phyloP scores from a whole-genome alignment of 2,797 vertebrate species.

The Silurus aristotelis region DNA sequence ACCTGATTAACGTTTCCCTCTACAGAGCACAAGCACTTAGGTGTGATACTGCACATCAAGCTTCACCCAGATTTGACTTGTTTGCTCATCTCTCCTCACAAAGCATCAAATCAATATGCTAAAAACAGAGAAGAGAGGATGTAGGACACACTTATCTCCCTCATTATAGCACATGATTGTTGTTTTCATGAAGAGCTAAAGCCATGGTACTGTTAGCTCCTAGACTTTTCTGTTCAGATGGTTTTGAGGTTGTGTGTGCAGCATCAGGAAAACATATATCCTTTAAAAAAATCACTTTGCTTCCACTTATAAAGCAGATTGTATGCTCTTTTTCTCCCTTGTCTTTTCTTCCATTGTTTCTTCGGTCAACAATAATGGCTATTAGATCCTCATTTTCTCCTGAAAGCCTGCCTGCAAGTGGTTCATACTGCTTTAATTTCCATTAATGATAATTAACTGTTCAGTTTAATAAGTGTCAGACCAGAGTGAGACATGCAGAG shows the following conservation, averaged over 20 bases:
- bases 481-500: constrained; percentile 6
- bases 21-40: constrained; percentile 7
- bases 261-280: constrained; percentile 28
- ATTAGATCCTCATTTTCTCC: constrained; percentile 34
- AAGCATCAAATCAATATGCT: constrained; percentile 42
- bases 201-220: constrained; percentile 1
- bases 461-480: constrained; percentile 53
- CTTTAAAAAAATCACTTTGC: constrained; percentile 38
- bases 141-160: constrained; percentile 35
- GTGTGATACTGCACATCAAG: constrained; percentile 12
- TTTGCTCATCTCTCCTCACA: constrained; percentile 45
- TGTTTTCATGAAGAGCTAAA: constrained; percentile 22
- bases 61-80: constrained; percentile 44
- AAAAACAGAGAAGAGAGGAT: constrained; percentile 33
- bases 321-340: constrained; percentile 9
- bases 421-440: constrained; percentile 50
- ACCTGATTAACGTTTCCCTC: constrained; percentile 28
- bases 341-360: not conserved
- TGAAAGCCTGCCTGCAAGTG: constrained; percentile 46
- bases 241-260: constrained; percentile 14
- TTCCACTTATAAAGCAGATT: constrained; percentile 28
- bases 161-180: constrained; percentile 37
- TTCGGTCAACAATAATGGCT: constrained; percentile 22
- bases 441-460: constrained; percentile 54
- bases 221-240: constrained; percentile 10